Conservation (phyloP, 2,888 invertebrate species). For the Athalia circularis region DNA sequence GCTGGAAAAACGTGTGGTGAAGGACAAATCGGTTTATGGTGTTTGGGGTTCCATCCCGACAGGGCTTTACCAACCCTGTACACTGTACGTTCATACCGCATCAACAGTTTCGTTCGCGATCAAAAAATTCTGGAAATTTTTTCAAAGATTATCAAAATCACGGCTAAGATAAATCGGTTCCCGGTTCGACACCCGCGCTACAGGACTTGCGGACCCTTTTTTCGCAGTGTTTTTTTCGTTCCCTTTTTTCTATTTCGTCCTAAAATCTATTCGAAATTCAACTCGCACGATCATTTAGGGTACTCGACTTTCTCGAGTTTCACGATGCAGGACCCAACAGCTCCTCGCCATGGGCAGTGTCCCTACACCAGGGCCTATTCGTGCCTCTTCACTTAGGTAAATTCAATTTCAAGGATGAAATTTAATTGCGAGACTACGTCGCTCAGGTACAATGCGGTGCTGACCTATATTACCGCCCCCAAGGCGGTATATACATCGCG, state of each 20-base stretch:
- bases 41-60: constrained; percentile 10
- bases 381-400: constrained; percentile 37
- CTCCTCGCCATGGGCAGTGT: constrained; percentile 4
- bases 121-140: no score
- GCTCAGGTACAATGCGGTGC: neutral
- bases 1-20: neutral
- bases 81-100: neutral
- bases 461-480: constrained; percentile 13
- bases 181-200: no score
- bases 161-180: no score
- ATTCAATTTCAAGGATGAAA: constrained; percentile 44
- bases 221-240: no score
- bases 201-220: no score
- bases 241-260: no score
- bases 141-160: no score
- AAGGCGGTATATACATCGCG: neutral
- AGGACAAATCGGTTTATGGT: constrained; percentile 32
- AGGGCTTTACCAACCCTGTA: neutral
- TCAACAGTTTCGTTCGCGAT: neutral
- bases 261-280: no score
- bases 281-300: no score
- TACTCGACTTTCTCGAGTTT: no score
- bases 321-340: neutral
- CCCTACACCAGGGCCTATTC: constrained; percentile 16
- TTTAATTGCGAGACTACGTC: constrained; percentile 44